Evolutionary conservation across 2,888 invertebrate species (phyloP), one percentile per base, ranked within the genome.

Genomic region (Pseudococcus jackbeardsleyi): DNA sequence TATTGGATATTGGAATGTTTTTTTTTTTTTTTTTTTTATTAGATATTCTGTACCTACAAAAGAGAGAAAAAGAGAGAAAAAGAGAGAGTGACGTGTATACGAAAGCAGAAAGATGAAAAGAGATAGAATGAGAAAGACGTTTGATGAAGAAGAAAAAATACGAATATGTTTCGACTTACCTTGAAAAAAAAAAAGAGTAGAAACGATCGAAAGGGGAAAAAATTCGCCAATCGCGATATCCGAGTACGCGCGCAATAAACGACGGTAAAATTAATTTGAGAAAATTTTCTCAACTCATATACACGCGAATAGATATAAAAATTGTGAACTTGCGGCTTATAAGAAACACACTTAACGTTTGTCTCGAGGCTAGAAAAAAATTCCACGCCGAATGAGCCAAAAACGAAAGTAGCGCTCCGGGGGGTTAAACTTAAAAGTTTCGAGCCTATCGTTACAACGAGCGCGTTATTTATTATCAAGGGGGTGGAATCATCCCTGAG

Each of bases 401-500:
- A 77, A 87, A 87, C 72, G 87, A 77, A 50, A 79, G 87, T 48
- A 87, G 50, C 87, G 87, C 77, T 87, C 46, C 77, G 87, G 87
- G 87, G 87, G 87, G 77, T 87, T 22, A 87, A 87, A 87, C 87
- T 77, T 26, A 50, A 87, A 87, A 87, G 72, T 87, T 48, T 77
- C 87, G 50, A 87, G 87, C 87, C 87, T 87, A 86, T 64, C 86
- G 86, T 59, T 85, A 85, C 86, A 19, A 68, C 42, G 48, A 87
- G 17, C 72, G 87, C 87, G 77, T 87, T 87, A 77, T 72, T 87
- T 87, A 87, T 87, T 77, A 87, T 87, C 87, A 87, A 87, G 87
- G 77, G 86, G 87, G 87, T 77, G 87, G 87, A 87, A 87, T 87
- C 87, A 87, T 87, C 87, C 87, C 87, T 77, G 87, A 87, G 87